Conservation (phyloP, 2,113 vertebrate species). For the Ictidomys tridecemlineatus region DNA sequence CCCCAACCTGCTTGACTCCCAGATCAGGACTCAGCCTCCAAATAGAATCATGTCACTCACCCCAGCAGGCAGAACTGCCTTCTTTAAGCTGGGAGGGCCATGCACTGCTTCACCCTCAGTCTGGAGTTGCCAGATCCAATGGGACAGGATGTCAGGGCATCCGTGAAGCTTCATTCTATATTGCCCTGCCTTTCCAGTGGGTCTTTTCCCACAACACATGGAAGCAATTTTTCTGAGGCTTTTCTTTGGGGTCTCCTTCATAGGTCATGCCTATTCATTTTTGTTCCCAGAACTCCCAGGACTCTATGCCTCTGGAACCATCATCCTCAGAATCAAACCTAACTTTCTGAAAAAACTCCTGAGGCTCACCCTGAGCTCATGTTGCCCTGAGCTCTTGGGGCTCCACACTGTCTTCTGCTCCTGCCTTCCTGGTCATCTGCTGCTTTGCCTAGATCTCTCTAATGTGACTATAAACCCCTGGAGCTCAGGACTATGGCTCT, state of each 20-base stretch:
- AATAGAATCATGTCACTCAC: not conserved
- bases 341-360: not conserved
- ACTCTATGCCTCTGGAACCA: not conserved
- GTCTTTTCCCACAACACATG: not conserved
- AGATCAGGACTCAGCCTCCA: not conserved
- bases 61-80: not conserved
- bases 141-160: not conserved
- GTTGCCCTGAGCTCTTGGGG: not conserved
- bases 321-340: conserved; percentile 1
- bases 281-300: not conserved
- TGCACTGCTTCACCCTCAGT: not conserved
- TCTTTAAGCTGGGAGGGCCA: not conserved
- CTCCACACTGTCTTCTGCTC: not conserved
- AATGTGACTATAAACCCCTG: not conserved
- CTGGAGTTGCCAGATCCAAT: not conserved
- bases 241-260: not conserved
- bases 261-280: not conserved
- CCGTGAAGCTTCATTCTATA: not conserved
- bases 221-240: not conserved
- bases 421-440: not conserved
- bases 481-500: not conserved
- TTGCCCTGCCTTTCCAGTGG: not conserved
- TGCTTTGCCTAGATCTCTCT: not conserved
- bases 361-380: not conserved
- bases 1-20: not conserved